phyloP scores from a whole-genome alignment of 2,113 vertebrate genomes.

The Gracilinanus agilis region DNA sequence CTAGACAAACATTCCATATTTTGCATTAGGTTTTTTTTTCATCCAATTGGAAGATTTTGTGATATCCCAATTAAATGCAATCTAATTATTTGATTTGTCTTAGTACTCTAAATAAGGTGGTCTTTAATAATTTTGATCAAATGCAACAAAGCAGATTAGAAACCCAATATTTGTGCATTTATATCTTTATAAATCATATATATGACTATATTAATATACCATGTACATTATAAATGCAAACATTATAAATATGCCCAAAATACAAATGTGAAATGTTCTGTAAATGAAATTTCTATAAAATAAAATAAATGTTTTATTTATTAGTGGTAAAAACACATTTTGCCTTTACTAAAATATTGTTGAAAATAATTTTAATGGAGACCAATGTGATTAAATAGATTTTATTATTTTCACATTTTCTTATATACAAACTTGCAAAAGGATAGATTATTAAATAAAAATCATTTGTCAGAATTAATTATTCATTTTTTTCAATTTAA shows the following conservation, averaged over 20 bases:
- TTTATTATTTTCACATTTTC: not conserved
- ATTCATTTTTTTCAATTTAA: not conserved
- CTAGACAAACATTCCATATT: not conserved
- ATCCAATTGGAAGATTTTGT: not conserved
- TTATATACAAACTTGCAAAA: not conserved
- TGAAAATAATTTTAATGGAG: not conserved
- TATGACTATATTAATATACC: not conserved
- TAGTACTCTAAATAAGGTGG: not conserved
- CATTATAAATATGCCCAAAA: not conserved
- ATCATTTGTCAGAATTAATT: not conserved
- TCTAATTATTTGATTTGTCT: not conserved
- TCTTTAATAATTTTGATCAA: not conserved
- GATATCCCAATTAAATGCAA: not conserved
- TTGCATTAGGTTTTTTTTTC: not conserved
- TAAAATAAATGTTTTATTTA: not conserved
- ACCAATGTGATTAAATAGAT: not conserved
- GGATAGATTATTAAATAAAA: not conserved
- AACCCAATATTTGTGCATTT: not conserved
- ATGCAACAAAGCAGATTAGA: not conserved
- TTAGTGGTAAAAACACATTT: not conserved
- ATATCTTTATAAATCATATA: not conserved
- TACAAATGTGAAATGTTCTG: not conserved
- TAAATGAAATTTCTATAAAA: not conserved
- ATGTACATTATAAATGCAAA: not conserved
- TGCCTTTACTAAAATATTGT: not conserved